Evolutionary conservation across 2,888 invertebrate genomes (phyloP), one percentile per base, ranked within the genome.

Genomic region (Atrina japonica): DNA sequence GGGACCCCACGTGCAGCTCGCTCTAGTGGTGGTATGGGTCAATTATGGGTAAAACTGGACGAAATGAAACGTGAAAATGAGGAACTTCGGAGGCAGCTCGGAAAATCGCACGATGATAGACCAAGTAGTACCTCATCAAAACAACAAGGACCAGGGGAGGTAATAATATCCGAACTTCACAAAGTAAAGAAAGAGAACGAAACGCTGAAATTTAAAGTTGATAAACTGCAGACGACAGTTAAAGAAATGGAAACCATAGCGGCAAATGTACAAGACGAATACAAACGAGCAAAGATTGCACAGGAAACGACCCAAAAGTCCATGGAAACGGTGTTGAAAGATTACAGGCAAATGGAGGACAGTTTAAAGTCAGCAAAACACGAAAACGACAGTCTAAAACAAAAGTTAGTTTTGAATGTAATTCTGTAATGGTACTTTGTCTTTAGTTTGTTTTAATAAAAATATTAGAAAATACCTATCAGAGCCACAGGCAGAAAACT

Each of bases 11-110:
- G 63, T 23, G 71, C 21, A 43, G 66, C 59, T 7, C 78, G 70
- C n/a, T 70, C 78, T 0, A 73, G 76, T 43, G 83, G 83, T n/a
- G 77, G 83, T 23, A 86, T 86, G 86, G 87, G 87, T 0, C 87
- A 87, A 59, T 78, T 87, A 16, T 87, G 87, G 87, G 83, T 86
- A 45, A 86, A 87, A 73, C 73, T 87, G 58, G 87, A 87, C 69
- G 87, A 87, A 60, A 70, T 87, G 49, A 87, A 87, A 63, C 72
- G 85, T 9, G 87, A 87, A 69, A 87, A 87, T 64, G 86, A 86
- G 47, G 83, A 84, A 30, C 78, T 87, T 6, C 80, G 80, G 53
- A 66, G 82, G 45, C 77, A 82, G 49, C 52, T 76, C 9, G 77
- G 74, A 3, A 74, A 76, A 35, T 65, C 76, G 27, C 73, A 75